A percentile compares a stretch with the other conserved stretches of the same genome.
Conservation (phyloP, 2,797 vertebrate genomes). For the Acrossocheilus wenchowensis region DNA sequence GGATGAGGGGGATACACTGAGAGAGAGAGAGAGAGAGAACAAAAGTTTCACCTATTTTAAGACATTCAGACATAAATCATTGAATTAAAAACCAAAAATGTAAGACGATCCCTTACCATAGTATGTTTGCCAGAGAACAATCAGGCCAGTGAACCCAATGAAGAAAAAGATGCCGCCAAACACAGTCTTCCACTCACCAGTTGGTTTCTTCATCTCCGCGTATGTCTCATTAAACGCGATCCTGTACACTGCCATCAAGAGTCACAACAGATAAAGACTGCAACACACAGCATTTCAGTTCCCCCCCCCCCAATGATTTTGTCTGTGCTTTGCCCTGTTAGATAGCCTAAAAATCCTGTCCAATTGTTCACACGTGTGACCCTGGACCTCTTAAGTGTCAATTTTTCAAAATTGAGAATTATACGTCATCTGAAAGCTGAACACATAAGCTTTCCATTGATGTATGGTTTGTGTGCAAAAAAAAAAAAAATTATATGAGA, state of each 20-base stretch:
- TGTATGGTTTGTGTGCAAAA: too few species aligned
- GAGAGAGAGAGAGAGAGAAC: background rate
- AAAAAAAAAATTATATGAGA: too few species aligned
- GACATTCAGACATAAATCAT: background rate
- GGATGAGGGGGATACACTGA: conserved; percentile 80
- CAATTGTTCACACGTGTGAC: background rate
- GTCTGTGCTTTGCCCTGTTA: background rate
- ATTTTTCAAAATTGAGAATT: too few species aligned
- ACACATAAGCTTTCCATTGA: too few species aligned
- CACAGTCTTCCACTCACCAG: conserved; percentile 85
- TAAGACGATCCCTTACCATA: conserved; percentile 72
- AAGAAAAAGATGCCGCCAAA: conserved; percentile 79
- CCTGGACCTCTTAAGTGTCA: too few species aligned
- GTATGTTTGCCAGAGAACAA: conserved; percentile 82
- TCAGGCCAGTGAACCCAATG: conserved; percentile 81
- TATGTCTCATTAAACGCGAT: conserved; percentile 80
- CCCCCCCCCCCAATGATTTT: background rate
- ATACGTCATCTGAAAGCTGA: too few species aligned
- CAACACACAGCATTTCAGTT: background rate
- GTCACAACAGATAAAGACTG: background rate
- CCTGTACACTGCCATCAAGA: conserved; percentile 77
- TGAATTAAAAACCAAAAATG: background rate
- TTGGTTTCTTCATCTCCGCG: conserved; percentile 80
- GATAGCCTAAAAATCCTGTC: background rate
- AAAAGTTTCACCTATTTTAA: background rate